Conservation (phyloP, 2,797 vertebrate genomes). For the Calcarius lapponicus region DNA sequence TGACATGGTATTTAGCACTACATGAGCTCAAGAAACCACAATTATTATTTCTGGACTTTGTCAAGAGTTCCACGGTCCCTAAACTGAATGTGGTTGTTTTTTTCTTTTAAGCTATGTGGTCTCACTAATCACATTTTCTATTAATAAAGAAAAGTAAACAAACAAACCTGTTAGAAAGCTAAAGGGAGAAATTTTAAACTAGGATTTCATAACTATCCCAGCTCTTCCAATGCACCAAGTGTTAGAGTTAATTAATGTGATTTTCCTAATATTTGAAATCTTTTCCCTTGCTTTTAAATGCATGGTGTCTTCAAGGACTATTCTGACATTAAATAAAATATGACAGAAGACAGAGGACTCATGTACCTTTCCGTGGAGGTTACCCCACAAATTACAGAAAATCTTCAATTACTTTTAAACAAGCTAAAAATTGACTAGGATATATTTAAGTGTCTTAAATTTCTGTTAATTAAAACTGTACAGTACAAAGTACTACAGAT, state of each 20-base stretch:
- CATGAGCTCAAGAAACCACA: neutral
- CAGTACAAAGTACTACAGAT: neutral
- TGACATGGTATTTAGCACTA: neutral
- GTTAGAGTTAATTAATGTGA: neutral
- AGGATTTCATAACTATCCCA: neutral
- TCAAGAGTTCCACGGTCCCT: neutral
- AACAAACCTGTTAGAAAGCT: neutral
- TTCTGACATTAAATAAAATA: neutral
- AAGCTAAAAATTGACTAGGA: neutral
- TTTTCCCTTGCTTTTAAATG: neutral
- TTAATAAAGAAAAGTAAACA: neutral
- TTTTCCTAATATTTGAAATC: neutral
- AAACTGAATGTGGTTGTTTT: fast-evolving
- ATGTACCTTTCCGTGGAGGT: neutral
- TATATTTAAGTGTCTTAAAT: neutral
- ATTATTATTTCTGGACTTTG: neutral
- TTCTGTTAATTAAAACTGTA: neutral
- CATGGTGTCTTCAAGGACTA: neutral
- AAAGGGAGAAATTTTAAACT: neutral
- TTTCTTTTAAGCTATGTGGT: neutral
- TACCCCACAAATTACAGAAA: neutral
- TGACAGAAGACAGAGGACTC: neutral
- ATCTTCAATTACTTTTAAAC: neutral
- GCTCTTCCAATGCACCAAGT: neutral
- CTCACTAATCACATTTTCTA: neutral